These are phyloP conservation scores for Drosophila santomea DNA, from an alignment of 1,140 invertebrate genomes.

Conservation along the genomic window DNA sequence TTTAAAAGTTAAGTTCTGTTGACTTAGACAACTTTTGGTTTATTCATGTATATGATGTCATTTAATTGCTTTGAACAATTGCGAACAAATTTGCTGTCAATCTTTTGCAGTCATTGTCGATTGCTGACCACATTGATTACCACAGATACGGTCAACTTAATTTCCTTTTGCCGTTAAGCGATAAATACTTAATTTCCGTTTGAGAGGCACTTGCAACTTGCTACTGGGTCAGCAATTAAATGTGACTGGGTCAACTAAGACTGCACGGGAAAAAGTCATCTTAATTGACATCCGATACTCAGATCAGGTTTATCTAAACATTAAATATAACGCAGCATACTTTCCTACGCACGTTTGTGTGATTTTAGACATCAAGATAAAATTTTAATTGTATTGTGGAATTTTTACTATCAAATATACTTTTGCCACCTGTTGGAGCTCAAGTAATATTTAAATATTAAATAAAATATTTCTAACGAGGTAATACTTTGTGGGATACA, in stretches of 20 bases:
- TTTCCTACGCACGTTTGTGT: neutral
- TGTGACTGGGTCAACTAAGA: constrained; percentile 1
- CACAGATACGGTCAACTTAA: constrained; percentile 16
- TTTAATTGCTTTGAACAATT: neutral
- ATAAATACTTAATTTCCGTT: constrained; percentile 39
- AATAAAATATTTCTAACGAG: neutral
- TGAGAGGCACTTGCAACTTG: constrained; percentile 34
- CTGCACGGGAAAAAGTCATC: neutral
- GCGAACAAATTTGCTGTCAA: neutral
- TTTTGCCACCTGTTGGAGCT: neutral
- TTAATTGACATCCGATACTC: neutral
- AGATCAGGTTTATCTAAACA: neutral
- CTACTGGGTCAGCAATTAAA: constrained; percentile 33
- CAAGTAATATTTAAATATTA: neutral
- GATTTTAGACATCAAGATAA: neutral
- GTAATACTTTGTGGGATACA: neutral
- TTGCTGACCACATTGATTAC: constrained; percentile 16
- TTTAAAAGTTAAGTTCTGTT: neutral
- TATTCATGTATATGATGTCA: neutral
- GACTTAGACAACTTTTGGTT: neutral
- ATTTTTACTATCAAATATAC: no score
- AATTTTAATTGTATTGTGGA: no score
- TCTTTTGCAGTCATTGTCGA: neutral
- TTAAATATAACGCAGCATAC: no score
- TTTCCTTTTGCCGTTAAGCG: constrained; percentile 25